Percentiles rank a stretch among this genome's conserved stretches.
These are phyloP conservation scores for Fragum whitleyi DNA, from an alignment of 2,888 invertebrate species.

Conservation along the genomic window DNA sequence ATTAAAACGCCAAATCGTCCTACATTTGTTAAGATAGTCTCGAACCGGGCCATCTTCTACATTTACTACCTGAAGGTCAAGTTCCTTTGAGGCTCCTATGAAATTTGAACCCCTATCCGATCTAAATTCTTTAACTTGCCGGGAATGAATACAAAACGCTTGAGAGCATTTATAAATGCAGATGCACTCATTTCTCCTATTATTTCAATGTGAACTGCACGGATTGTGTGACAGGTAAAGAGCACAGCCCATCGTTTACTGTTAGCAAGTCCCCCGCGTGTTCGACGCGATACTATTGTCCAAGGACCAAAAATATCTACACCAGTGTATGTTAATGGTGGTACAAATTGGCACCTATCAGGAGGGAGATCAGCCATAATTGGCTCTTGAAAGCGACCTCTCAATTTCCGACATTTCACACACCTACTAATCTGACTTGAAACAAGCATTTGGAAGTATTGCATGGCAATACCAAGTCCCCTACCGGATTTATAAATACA, in stretches of 20 bases:
- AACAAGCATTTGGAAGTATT: too few relatives aligned
- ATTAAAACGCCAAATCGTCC: constrained; percentile 40
- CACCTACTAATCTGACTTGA: not conserved
- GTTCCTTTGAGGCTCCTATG: constrained; percentile 12
- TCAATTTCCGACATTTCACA: constrained; percentile 3
- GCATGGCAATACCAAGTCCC: too few relatives aligned
- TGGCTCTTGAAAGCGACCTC: not conserved
- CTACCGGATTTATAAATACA: too few relatives aligned
- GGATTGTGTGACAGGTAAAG: not conserved
- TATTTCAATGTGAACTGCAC: not conserved
- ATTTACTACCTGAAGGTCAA: not conserved
- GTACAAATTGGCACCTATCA: not conserved
- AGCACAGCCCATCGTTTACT: constrained; percentile 12
- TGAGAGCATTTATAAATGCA: constrained; percentile 10
- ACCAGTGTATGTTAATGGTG: not conserved
- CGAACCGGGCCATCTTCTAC: constrained; percentile 7
- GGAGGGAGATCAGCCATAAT: not conserved
- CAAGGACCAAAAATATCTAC: constrained; percentile 8
- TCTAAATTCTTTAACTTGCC: constrained; percentile 9
- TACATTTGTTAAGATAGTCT: not conserved
- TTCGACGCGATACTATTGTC: not conserved
- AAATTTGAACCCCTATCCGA: constrained; percentile 22
- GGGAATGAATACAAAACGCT: not conserved
- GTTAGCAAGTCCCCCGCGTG: not conserved
- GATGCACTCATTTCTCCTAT: not conserved